A percentile compares a stretch with the other conserved stretches of the same genome.
These are phyloP conservation scores for Nasonia giraulti DNA, from an alignment of 1,140 invertebrate species.

Conservation along the genomic window DNA sequence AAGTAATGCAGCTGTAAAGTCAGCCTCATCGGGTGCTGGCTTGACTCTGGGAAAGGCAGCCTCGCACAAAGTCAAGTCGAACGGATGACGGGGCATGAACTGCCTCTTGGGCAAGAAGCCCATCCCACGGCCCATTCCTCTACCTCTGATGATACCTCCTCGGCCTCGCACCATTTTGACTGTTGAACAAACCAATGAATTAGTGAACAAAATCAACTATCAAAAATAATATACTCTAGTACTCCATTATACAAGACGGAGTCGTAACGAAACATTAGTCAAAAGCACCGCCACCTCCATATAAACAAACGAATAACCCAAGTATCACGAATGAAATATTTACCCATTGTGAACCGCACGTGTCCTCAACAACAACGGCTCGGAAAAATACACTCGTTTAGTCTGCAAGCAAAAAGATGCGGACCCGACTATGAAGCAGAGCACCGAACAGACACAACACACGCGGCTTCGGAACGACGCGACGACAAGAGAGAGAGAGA, in stretches of 20 bases:
- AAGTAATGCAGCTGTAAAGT: slow-evolving; percentile 89
- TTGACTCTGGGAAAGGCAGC: slow-evolving; percentile 91
- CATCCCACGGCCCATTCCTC: slow-evolving; percentile 82
- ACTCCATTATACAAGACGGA: not conserved
- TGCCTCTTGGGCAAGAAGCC: slow-evolving; percentile 81
- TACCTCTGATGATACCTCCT: slow-evolving; percentile 77
- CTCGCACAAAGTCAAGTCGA: slow-evolving; percentile 92
- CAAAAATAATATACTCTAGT: not conserved
- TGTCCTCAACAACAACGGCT: not conserved
- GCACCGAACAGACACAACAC: not conserved
- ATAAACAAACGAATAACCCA: not conserved
- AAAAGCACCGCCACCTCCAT: not conserved
- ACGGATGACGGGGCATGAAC: slow-evolving; percentile 89
- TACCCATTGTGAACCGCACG: slow-evolving; percentile 45
- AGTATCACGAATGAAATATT: slow-evolving; percentile 30
- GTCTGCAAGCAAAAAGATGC: slow-evolving; percentile 31
- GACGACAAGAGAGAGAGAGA: not conserved
- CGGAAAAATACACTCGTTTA: slow-evolving; percentile 8
- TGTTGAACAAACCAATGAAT: slow-evolving; percentile 12
- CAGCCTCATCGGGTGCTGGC: slow-evolving; percentile 85
- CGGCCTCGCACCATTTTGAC: slow-evolving; percentile 76
- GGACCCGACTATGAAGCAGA: not conserved
- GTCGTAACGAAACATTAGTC: not conserved
- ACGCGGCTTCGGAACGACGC: not conserved
- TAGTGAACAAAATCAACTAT: not conserved